Base-by-base conservation (phyloP, 1,140 invertebrate species). In the Pygmarrhopalites habei region DNA sequence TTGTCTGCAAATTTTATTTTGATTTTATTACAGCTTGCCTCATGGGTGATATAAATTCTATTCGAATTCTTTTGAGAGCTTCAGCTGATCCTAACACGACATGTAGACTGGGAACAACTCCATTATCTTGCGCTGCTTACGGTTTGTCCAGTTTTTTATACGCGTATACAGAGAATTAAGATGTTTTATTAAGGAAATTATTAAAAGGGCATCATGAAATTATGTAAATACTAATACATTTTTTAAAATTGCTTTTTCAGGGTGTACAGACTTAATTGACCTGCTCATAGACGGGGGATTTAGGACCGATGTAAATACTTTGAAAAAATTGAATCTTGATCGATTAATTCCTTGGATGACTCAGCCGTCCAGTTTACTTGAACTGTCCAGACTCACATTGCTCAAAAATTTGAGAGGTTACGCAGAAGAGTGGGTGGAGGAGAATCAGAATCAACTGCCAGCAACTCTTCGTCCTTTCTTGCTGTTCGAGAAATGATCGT, bases 41-140 rank as follows among this genome's bases (percentile, higher is more conserved):
- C 0, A 56, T 49, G 55, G 32, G 57, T 23, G 68, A 69, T 35
- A 47, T 60, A 0, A 28, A 63, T 12, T 60, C 64, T 25, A 29
- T 69, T 15, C 35, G 52, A 47, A 64, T 69, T 47, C 62, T 69
- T 19, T 23, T 69, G 1, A 35, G 55, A 2, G 21, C 58, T 7
- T 35, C 49, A 23, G 61, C 68, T 1, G 63, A 69, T 43, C 64
- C 65, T 3, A 69, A 69, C 41, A 58, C 10, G 68, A 69, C 39
- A 26, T 51, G 43, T 52, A 35, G 32, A 35, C 15, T 69, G 0
- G 61, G 64, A 44, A 44, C 58, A 2, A 55, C 64, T 35, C 68
- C 68, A 0, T 56, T 69, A 12, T 21, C 25, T 3, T 46, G 19
- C 17, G 60, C 65, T 5, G 43, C 58, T 35, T 30, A 21, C 23